phyloP scores from a whole-genome alignment of 2,113 vertebrate genomes.

The Bostrychus sinensis region DNA sequence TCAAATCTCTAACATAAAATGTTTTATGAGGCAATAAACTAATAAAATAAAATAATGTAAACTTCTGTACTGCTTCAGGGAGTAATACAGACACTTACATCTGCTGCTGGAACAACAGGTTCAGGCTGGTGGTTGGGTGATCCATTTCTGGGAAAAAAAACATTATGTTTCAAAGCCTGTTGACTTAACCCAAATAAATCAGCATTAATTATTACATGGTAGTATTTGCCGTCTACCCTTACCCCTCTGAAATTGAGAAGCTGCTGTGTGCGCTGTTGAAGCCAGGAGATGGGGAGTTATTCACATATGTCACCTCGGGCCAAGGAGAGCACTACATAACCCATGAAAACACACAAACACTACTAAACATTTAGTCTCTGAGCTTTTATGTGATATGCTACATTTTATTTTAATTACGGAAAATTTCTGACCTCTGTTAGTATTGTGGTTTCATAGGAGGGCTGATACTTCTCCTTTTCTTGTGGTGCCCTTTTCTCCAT shows the following conservation, averaged over 20 bases:
- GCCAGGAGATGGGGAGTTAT: slow-evolving; percentile 89
- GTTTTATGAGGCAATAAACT: too few relatives aligned
- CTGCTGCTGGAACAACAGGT: slow-evolving; percentile 73
- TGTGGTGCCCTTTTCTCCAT: slow-evolving; percentile 97
- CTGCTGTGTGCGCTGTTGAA: slow-evolving; percentile 92
- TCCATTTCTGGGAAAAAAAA: slow-evolving; percentile 83
- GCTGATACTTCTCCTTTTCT: slow-evolving; percentile 97
- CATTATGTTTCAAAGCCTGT: not conserved
- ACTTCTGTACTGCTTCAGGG: slow-evolving; percentile 2
- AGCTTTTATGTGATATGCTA: not conserved
- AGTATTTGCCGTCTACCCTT: slow-evolving; percentile 38
- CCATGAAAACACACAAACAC: slow-evolving; percentile 16
- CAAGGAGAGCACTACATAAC: slow-evolving; percentile 90
- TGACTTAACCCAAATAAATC: not conserved
- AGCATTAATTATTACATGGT: not conserved
- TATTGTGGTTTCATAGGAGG: slow-evolving; percentile 97
- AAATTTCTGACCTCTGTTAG: slow-evolving; percentile 89
- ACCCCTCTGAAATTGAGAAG: slow-evolving; percentile 92
- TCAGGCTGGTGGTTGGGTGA: slow-evolving; percentile 88
- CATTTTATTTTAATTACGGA: not conserved
- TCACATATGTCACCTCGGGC: slow-evolving; percentile 93
- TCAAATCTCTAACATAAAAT: not conserved
- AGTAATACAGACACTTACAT: slow-evolving; percentile 69
- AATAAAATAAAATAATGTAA: too few relatives aligned
- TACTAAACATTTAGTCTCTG: not conserved